Conservation (phyloP, 2,888 invertebrate species). For the Ecdyonurus torrentis region DNA sequence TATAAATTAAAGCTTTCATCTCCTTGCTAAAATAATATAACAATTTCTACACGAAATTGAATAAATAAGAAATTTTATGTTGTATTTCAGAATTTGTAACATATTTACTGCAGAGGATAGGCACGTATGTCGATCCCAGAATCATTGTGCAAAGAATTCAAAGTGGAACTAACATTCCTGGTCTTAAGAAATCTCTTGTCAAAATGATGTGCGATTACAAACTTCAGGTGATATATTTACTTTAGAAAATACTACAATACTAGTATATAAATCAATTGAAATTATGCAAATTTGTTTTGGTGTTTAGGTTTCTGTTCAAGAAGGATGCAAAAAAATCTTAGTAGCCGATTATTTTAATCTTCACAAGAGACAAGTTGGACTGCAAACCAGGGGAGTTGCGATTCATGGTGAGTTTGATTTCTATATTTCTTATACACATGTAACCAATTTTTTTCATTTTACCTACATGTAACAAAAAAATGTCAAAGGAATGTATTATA, state of each 20-base stretch:
- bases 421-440: too few species aligned
- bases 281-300: conserved; percentile 11
- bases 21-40: too few species aligned
- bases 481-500: too few species aligned
- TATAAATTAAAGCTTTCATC: too few species aligned
- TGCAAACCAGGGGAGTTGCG: conserved; percentile 61
- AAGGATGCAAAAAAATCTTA: conserved; percentile 81
- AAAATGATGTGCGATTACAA: conserved; percentile 94
- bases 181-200: conserved; percentile 74
- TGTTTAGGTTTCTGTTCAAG: conserved; percentile 61
- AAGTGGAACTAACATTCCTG: conserved; percentile 69
- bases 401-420: conserved; percentile 38
- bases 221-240: conserved; percentile 45
- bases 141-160: conserved; percentile 73
- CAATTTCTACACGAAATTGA: too few species aligned
- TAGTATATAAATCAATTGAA: too few species aligned
- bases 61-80: too few species aligned
- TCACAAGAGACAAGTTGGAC: conserved; percentile 59
- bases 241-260: background rate
- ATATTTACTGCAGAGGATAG: conserved; percentile 52
- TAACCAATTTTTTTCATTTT: too few species aligned
- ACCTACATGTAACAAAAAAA: too few species aligned
- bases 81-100: conserved; percentile 48
- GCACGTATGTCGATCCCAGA: conserved; percentile 79
- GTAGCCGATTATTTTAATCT: conserved; percentile 77